Percentiles rank a stretch among this genome's conserved stretches.
phyloP scores from a whole-genome alignment of 2,888 invertebrate genomes.

The Pomacea canaliculata region DNA sequence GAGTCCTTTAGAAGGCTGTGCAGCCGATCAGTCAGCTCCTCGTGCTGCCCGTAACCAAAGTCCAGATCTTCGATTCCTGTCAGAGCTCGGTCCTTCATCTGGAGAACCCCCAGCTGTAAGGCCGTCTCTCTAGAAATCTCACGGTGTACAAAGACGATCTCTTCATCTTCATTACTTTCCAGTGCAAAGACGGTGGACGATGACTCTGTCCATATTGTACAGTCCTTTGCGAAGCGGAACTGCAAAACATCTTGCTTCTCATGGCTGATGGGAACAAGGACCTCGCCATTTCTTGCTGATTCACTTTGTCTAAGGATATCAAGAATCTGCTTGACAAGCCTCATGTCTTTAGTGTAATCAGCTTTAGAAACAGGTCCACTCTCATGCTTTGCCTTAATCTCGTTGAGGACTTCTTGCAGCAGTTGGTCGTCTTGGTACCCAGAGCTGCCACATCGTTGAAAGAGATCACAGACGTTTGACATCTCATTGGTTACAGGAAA shows the following conservation, averaged over 20 bases:
- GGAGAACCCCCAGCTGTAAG: constrained; percentile 12
- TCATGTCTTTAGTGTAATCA: not conserved
- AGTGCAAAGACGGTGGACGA: too few relatives aligned
- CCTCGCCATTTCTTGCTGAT: not conserved
- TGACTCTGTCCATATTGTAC: constrained; percentile 10
- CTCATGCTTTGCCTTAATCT: constrained; percentile 9
- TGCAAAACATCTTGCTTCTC: constrained; percentile 23
- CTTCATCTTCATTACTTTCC: not conserved
- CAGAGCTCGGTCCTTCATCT: constrained; percentile 42
- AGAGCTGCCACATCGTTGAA: constrained; percentile 5
- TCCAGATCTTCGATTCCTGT: constrained; percentile 38
- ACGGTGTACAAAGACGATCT: constrained; percentile 8
- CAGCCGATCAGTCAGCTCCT: constrained; percentile 53
- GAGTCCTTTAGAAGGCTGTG: constrained; percentile 48
- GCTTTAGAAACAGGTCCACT: not conserved
- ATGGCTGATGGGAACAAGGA: constrained; percentile 26
- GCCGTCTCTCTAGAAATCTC: constrained; percentile 4
- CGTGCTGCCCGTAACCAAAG: constrained; percentile 51
- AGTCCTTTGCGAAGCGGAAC: constrained; percentile 19
- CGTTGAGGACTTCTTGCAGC: constrained; percentile 2
- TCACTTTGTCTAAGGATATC: constrained; percentile 2
- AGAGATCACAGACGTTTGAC: not conserved
- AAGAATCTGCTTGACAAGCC: constrained; percentile 16
- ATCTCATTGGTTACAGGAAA: constrained; percentile 12
- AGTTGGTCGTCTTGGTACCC: not conserved